Conservation (phyloP, 2,113 vertebrate species). For the Agelaius phoeniceus region DNA sequence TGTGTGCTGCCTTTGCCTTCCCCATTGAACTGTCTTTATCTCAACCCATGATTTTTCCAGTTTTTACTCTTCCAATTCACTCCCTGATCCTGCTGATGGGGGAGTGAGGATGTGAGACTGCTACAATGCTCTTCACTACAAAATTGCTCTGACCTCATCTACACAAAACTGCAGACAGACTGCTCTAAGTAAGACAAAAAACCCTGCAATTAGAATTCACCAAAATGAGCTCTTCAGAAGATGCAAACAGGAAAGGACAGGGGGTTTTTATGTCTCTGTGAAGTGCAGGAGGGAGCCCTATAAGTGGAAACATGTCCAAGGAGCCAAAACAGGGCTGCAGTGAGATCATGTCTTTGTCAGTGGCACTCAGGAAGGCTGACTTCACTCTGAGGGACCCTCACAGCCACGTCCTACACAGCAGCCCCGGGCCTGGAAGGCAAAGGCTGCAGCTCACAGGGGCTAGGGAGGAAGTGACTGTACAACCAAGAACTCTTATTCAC, state of each 20-base stretch:
- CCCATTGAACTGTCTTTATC: background rate
- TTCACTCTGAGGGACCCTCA: background rate
- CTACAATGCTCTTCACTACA: background rate
- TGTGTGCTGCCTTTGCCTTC: background rate
- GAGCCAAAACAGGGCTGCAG: background rate
- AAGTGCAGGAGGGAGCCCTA: background rate
- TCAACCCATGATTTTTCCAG: background rate
- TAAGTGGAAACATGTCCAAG: background rate
- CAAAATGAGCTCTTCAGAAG: background rate
- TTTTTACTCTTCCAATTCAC: background rate
- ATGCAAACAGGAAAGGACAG: background rate
- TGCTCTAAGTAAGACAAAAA: background rate
- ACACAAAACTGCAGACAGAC: background rate
- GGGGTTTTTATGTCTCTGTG: background rate
- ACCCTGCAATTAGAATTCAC: background rate
- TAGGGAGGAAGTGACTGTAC: background rate
- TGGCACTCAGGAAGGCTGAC: background rate
- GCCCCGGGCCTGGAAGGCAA: background rate
- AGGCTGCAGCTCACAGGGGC: background rate
- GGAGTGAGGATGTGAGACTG: background rate
- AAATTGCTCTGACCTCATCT: background rate
- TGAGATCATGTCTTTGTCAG: constrained; percentile 5
- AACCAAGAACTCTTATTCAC: background rate
- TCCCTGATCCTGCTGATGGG: background rate
- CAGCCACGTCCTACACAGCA: background rate